Evolutionary conservation across 2,888 invertebrate species (phyloP).

Genomic region (Lycia hirtaria): DNA sequence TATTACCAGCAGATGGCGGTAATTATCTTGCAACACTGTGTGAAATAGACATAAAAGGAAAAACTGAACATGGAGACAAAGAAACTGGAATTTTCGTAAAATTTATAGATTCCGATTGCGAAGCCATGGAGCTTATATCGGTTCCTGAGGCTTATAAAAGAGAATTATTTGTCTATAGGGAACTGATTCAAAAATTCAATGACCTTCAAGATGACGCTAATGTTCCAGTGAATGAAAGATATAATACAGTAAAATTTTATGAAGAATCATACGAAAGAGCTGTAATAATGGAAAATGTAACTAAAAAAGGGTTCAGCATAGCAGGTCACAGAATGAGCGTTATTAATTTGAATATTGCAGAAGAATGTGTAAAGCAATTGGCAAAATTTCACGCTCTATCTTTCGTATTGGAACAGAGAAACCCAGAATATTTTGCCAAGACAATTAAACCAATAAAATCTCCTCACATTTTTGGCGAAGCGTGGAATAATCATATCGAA

Average conservation of each 20-base stretch:
- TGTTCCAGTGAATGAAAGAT: constrained; percentile 54
- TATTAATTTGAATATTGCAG: constrained; percentile 54
- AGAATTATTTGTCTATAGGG: constrained; percentile 57
- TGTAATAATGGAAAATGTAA: constrained; percentile 62
- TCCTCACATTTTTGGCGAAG: constrained; percentile 44
- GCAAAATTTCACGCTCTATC: constrained; percentile 66
- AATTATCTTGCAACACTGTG: constrained; percentile 57
- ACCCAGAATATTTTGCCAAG: constrained; percentile 53
- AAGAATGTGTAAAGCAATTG: constrained; percentile 55
- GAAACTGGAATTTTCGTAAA: constrained; percentile 62
- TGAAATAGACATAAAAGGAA: constrained; percentile 57
- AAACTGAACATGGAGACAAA: constrained; percentile 50
- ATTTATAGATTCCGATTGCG: constrained; percentile 40
- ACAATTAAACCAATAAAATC: constrained; percentile 46
- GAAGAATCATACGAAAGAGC: constrained; percentile 50
- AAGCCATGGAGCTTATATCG: constrained; percentile 40
- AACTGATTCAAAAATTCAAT: constrained; percentile 52
- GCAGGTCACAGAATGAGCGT: constrained; percentile 52
- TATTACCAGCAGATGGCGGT: constrained; percentile 54
- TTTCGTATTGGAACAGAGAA: constrained; percentile 52
- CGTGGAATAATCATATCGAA: constrained; percentile 44
- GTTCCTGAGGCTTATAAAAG: constrained; percentile 46
- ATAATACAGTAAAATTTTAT: constrained; percentile 53
- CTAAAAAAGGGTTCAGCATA: constrained; percentile 55
- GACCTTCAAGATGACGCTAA: constrained; percentile 55